Evolutionary conservation across 2,113 vertebrate genomes (phyloP), one percentile per base, ranked within the genome.

Genomic region (Osmerus eperlanus): DNA sequence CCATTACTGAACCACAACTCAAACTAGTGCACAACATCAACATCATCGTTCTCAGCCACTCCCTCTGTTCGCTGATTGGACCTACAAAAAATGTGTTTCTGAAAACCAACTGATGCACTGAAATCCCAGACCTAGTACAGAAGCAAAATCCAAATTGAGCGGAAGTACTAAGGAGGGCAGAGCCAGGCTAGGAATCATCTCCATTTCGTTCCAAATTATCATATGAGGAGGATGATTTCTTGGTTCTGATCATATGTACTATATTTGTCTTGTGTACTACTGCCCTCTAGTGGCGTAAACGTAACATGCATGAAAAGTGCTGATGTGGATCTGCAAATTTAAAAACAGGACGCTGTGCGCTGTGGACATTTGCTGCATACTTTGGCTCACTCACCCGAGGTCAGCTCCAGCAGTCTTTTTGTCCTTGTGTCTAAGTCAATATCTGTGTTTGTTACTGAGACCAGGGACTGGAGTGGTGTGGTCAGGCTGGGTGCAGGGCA

Each of bases 351-450:
- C 14, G 2, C n/a, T 55, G 51, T 19, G 14, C 6, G 25, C 60
- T 28, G 28, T 69, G 41, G 29, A 7, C 29, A 47, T 47, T 47
- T 61, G 51, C 55, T 29, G 29, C 16, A 64, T 25, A 56, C 3
- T 14, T 56, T 21, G n/a, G 25, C 59, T 14, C 3, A 67, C 28
- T 60, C 85, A 91, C 90, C 90, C 82, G 86, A 85, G 73, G 81
- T 87, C 21, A 87, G 85, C 36, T 83, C 85, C 60, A 90, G 72
- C 28, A 90, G 81, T 71, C 80, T 86, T 72, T 72, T 68, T 0
- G 72, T 72, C 71, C 62, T 82, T 28, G 79, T 78, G 54, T 87
- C 83, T 54, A 81, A 13, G 52, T 71, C 60, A 21, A 60, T 65
- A 9, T 54, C 5, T 16, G 53, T 59, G 32, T 65, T 68, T 28